Evolutionary conservation across 2,113 vertebrate genomes (phyloP), one percentile per base, ranked within the genome.

Genomic region (Bubo scandiacus): DNA sequence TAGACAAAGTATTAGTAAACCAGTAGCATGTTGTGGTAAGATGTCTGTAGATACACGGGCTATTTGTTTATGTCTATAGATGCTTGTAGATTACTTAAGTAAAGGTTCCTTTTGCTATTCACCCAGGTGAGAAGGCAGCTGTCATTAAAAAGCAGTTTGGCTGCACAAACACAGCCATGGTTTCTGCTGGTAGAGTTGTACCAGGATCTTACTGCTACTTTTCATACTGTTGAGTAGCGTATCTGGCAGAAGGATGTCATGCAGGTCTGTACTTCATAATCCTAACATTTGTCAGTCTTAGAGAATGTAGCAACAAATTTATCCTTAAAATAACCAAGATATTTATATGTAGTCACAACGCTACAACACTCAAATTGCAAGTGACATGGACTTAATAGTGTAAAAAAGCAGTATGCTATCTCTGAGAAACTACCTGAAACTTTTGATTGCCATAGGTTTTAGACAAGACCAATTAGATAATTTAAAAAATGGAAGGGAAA

Each of bases 171-270:
- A 59, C 58, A 54, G 42, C 7, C 7, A 2, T 4, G 52, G 17
- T 65, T 89, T 83, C 75, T 89, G 62, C 71, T 51, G 19, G 13
- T 5, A 8, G 47, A 36, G 4, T 54, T 72, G 14, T 3, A 2
- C 49, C 63, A 66, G 79, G 42, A 2, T 57, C 32, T 10, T 10
- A 9, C 4, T 59, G 58, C 5, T 55, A 3, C 38, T 65, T 45
- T 45, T 12, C 13, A 0, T 22, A 3, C 18, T 38, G 23, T 12
- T 42, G 30, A 51, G 61, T 42, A 54, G 47, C 1, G 0, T 40
- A 21, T 9, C 15, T 72, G 57, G 6, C 72, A 67, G 58, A 40
- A 45, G 52, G 47, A 4, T 26, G 5, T 3, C 10, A 18, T 34
- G 40, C 9, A 38, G 68, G 21, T 59, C 47, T 68, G 25, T 70